Conservation (phyloP, 64 coral and sea anemone genomes). For the Montipora efflorescens region DNA sequence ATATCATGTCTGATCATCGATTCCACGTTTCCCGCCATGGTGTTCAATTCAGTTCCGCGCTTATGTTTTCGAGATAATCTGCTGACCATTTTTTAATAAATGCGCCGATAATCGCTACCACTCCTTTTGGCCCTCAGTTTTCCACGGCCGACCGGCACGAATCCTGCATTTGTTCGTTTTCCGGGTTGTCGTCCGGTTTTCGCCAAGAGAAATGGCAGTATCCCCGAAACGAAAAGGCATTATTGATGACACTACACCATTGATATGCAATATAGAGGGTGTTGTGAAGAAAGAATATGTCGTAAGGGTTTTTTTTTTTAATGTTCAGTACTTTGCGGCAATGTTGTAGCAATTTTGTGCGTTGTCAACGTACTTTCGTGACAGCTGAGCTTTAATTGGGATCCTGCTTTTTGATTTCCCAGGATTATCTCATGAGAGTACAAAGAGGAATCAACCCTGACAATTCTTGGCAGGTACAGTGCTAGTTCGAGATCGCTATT, state of each 20-base stretch:
- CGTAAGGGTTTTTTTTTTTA: constrained; percentile 20
- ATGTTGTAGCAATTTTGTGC: too few species aligned
- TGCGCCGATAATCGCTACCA: too few species aligned
- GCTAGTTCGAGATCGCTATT: neutral
- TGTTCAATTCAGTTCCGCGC: neutral
- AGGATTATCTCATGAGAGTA: constrained; percentile 99
- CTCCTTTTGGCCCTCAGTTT: neutral
- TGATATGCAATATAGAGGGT: constrained; percentile 90
- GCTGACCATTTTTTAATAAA: constrained; percentile 20
- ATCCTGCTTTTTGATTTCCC: neutral
- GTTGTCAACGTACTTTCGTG: neutral
- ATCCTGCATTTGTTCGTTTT: too few species aligned
- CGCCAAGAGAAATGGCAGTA: constrained; percentile 61
- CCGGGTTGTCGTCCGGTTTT: neutral
- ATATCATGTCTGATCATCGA: neutral
- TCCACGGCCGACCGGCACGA: neutral
- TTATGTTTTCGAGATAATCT: neutral
- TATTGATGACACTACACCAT: constrained; percentile 86
- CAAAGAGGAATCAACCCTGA: constrained; percentile 96
- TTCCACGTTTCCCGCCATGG: constrained; percentile 34
- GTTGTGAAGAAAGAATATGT: constrained; percentile 96
- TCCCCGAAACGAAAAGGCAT: constrained; percentile 38
- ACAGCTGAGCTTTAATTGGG: neutral
- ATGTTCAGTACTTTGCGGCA: neutral
- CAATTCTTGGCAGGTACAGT: constrained; percentile 87